A percentile compares a stretch with the other conserved stretches of the same genome.
phyloP scores from a whole-genome alignment of 2,797 vertebrate genomes.

The Phrynocephalus vlangalii region DNA sequence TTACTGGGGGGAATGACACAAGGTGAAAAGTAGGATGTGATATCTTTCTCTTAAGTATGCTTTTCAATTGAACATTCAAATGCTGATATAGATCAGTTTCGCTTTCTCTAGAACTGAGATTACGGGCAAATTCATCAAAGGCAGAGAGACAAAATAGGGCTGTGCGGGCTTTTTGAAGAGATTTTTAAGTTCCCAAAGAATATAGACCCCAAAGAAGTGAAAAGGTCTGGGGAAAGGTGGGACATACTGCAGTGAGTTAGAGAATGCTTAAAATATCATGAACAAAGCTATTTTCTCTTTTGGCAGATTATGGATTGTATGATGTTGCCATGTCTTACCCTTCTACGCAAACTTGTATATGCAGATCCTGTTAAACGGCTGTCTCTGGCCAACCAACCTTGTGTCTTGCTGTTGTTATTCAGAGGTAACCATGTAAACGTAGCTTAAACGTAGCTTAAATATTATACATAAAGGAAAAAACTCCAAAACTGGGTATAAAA shows the following conservation, averaged over 20 bases:
- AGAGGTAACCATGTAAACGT: conserved; percentile 80
- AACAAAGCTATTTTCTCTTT: conserved; percentile 1
- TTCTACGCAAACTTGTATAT: conserved; percentile 90
- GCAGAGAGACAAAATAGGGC: neutral
- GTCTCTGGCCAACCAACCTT: conserved; percentile 82
- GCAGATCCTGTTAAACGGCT: conserved; percentile 85
- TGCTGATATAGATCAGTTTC: neutral
- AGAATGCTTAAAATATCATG: neutral
- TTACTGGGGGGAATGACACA: neutral
- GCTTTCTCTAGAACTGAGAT: neutral
- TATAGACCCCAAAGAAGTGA: neutral
- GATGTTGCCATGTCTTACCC: conserved; percentile 82
- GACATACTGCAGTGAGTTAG: neutral
- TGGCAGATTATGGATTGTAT: conserved; percentile 85
- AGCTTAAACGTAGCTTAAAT: neutral
- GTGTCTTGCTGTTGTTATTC: conserved; percentile 85
- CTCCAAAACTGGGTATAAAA: neutral
- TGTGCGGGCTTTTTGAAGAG: neutral
- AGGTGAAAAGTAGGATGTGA: neutral
- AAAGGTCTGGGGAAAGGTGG: neutral
- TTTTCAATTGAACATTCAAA: conserved; percentile 1
- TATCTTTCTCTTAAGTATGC: neutral
- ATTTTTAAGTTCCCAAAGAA: neutral
- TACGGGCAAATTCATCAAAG: neutral
- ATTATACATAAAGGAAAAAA: no score